Evolutionary conservation across 1,140 invertebrate species (phyloP), one percentile per base, ranked within the genome.

Genomic region (Cheumatopsyche charites): DNA sequence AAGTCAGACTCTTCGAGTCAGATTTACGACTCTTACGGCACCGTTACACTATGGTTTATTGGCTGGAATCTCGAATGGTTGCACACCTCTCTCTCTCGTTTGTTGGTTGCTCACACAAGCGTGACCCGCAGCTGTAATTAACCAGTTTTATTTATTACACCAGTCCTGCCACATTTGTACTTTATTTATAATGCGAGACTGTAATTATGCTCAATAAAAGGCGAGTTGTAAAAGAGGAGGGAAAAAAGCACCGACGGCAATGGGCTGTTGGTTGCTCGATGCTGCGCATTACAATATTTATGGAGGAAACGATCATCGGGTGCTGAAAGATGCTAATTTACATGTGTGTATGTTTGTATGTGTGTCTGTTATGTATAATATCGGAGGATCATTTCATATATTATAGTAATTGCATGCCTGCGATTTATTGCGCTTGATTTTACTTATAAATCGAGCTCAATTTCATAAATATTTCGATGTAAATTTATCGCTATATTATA

Each of bases 181-280:
- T 76, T 76, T 76, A 74, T 76, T 76, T 76, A 74, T 74, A 74
- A 74, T 74, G 70, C 75, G 72, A 70, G 70, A 70, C 75, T 72
- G 73, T 76, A 76, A 76, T 76, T 76, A 76, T 76, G 70, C 73
- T 76, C 73, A 76, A 76, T 76, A 76, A 76, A 76, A 76, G 75
- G 75, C 70, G 61, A 70, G 62, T 76, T 71, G 75, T 73, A 73
- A 75, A 73, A 73, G 63, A 62, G 71, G 55, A 72, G 71, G 70
- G 67, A 49, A 67, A 73, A 71, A 76, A 76, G 73, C 11, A 62
- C 52, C 19, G 23, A 36, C 71, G 45, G 58, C 72, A 63, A 69
- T 70, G 47, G 25, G 62, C n/a, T 42, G 62, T 1, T 21, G 29
- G 36, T 6, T 3, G 12, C 15, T 15, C 62, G 7, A 15, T 15